Conservation (phyloP, 2,888 invertebrate species). For the Lithophane semibrunnea region DNA sequence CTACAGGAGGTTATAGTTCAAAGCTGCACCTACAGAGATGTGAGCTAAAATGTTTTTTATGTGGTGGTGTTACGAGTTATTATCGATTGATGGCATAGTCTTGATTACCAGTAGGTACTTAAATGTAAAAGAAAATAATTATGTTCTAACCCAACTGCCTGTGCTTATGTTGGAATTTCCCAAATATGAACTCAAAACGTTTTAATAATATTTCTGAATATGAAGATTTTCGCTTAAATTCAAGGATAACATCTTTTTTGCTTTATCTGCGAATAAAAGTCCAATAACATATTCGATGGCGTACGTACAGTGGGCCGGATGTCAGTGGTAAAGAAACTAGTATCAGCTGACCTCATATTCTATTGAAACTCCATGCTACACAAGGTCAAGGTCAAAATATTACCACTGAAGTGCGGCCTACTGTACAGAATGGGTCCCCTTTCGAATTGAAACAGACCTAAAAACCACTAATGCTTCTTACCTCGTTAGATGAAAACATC, state of each 20-base stretch:
- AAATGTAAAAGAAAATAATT: not conserved
- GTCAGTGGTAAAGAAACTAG: no score
- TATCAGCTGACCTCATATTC: no score
- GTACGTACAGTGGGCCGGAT: no score
- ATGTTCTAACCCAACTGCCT: not conserved
- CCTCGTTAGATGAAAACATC: not conserved
- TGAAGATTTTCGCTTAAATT: not conserved
- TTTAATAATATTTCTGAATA: not conserved
- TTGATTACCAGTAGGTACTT: not conserved
- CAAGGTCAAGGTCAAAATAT: no score
- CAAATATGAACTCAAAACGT: not conserved
- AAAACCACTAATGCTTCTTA: not conserved
- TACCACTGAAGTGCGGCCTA: not conserved
- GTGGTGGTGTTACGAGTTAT: slow-evolving; percentile 13
- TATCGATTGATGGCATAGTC: slow-evolving; percentile 10
- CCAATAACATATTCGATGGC: not conserved
- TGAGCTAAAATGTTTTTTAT: slow-evolving; percentile 13
- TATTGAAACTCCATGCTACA: no score
- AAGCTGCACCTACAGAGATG: slow-evolving; percentile 21
- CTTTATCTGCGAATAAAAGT: not conserved
- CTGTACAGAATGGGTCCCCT: not conserved
- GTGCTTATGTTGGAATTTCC: slow-evolving; percentile 6
- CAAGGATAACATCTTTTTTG: not conserved
- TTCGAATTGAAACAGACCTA: not conserved
- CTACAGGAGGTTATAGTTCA: slow-evolving; percentile 51